Evolutionary conservation across 2,797 vertebrate species (phyloP).

Genomic region (Ceyx erithaca): DNA sequence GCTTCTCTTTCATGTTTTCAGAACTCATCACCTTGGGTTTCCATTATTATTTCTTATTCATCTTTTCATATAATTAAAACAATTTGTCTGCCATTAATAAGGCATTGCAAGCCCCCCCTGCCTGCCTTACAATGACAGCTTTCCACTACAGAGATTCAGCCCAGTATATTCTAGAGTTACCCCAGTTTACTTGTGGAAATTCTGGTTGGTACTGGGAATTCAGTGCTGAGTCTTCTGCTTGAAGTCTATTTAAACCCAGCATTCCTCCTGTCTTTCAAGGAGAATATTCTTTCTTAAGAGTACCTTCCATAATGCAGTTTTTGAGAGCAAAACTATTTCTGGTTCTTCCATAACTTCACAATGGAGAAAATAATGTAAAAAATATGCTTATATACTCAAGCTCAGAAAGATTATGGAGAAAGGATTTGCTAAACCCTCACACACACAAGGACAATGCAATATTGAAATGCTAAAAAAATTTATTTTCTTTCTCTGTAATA

Average conservation of each 20-base stretch:
- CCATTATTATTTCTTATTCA: background rate
- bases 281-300: background rate
- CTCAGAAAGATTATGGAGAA: background rate
- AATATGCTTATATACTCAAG: background rate
- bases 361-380: background rate
- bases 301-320: accelerated
- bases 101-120: background rate
- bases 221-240: background rate
- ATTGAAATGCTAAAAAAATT: background rate
- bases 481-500: background rate
- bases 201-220: background rate
- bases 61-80: background rate
- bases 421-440: background rate
- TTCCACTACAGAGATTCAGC: background rate
- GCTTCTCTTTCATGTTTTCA: background rate
- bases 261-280: background rate
- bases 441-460: background rate
- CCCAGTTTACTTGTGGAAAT: background rate
- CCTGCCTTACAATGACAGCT: background rate
- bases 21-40: background rate
- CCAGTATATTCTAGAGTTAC: background rate
- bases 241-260: background rate
- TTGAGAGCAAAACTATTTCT: background rate
- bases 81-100: background rate
- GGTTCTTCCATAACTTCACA: background rate